Conservation (phyloP, 1,140 invertebrate genomes). For the Cydia fagiglandana region DNA sequence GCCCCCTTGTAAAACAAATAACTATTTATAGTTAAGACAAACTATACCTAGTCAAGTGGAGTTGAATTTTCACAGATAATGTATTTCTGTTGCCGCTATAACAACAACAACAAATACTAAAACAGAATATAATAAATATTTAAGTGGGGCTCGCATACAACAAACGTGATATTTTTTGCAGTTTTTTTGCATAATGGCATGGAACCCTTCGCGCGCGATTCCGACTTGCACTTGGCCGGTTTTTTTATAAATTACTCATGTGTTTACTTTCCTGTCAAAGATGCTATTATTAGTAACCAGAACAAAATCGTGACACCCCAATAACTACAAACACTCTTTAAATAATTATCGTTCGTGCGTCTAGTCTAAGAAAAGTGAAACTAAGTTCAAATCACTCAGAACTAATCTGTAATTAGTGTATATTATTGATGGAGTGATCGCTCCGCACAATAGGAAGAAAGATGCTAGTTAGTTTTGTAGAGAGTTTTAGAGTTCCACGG, state of each 20-base stretch:
- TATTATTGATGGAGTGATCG: constrained; percentile 11
- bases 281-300: not conserved
- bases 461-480: constrained; percentile 20
- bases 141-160: no score
- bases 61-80: no score
- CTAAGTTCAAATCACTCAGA: not conserved
- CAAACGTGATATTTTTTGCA: no score
- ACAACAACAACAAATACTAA: no score
- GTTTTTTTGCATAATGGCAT: no score
- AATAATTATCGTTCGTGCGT: constrained; percentile 7
- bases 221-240: no score
- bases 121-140: no score
- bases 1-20: no score
- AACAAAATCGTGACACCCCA: constrained; percentile 7
- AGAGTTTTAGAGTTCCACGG: not conserved
- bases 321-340: not conserved
- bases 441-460: constrained; percentile 10
- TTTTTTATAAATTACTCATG: no score
- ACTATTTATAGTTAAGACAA: not conserved
- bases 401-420: constrained; percentile 24
- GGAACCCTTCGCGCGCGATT: no score
- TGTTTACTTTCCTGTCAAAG: not conserved
- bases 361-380: constrained; percentile 23
- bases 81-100: no score
- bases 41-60: not conserved